Evolutionary conservation across 2,888 invertebrate species (phyloP), one percentile per base, ranked within the genome.

Genomic region (Tenthredo amoena): DNA sequence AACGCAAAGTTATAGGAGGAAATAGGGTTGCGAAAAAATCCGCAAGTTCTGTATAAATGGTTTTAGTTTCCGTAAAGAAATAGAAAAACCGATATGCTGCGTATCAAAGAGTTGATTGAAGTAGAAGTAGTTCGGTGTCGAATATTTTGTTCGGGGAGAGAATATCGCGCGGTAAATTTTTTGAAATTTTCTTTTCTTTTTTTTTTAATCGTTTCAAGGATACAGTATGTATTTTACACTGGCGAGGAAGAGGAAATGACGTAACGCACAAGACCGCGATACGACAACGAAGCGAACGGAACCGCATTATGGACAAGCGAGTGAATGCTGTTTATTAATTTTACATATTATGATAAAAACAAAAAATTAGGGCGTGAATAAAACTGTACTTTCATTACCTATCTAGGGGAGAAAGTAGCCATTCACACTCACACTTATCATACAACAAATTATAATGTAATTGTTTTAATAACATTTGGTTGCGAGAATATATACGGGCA

Each of bases 161-260:
- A 50, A 50, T 18, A n/a, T n/a, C 0, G 50, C 6, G 50, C 50
- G 6, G 6, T 50, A 50, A 18, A 50, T 50, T 50, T 50, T 18
- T n/a, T n/a, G 1, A n/a, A 50, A 47, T 47, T 50, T 50, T 18
- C 18, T n/a, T 1, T 7, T 6, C 0, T n/a, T n/a, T 55, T 55
- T 55, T n/a, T 43, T 74, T 2, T 2, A 34, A 34, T 21, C 21
- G 34, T 77, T 55, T 40, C 31, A 18, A 77, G 34, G 34, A 34
- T 55, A 34, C 55, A 18, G 0, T 55, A 55, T n/a, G 7, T n/a
- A 77, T 9, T 50, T 26, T 50, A 18, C 31, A 77, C 34, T 37
- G 72, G n/a, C 55, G 10, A 77, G 77, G 55, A 55, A 77, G 55
- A 31, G 77, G 77, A 77, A 77, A 77, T 77, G 77, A 55, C 77